A percentile compares a stretch with the other conserved stretches of the same genome.
Conservation (phyloP, 2,113 vertebrate genomes). For the Trichomycterus rosablanca region DNA sequence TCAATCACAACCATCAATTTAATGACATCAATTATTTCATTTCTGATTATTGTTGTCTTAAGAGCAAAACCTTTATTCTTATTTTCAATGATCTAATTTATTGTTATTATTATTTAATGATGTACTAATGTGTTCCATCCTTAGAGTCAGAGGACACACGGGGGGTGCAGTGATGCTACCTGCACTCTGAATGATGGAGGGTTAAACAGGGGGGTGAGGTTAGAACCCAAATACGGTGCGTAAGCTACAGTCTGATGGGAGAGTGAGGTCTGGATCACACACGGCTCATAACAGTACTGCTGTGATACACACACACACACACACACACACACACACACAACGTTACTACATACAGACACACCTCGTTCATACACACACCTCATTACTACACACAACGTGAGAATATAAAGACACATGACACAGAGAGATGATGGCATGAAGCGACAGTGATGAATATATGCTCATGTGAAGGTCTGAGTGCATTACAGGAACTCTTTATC, state of each 20-base stretch:
- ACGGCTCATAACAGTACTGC: constrained; percentile 62
- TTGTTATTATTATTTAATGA: too few species aligned
- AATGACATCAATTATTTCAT: too few species aligned
- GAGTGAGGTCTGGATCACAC: constrained; percentile 58
- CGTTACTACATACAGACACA: constrained; percentile 2
- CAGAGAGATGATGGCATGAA: too few species aligned
- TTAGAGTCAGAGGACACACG: constrained; percentile 18
- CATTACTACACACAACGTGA: too few species aligned
- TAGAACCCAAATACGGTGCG: constrained; percentile 49
- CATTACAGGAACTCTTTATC: too few species aligned
- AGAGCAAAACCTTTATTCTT: too few species aligned
- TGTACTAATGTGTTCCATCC: constrained; percentile 6
- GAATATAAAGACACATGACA: not conserved
- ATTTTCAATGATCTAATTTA: too few species aligned
- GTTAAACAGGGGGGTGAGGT: constrained; percentile 39
- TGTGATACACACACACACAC: constrained; percentile 42
- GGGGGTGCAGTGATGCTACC: constrained; percentile 45
- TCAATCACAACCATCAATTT: too few species aligned
- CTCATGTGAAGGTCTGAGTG: too few species aligned
- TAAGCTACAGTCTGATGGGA: constrained; percentile 59
- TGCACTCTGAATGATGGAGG: constrained; percentile 49
- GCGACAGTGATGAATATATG: too few species aligned
- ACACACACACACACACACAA: constrained; percentile 18
- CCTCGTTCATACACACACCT: not conserved
- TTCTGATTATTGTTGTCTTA: too few species aligned